A percentile compares a stretch with the other conserved stretches of the same genome.
phyloP scores from a whole-genome alignment of 2,888 invertebrate genomes.

The Eumacrocentrus americanus region DNA sequence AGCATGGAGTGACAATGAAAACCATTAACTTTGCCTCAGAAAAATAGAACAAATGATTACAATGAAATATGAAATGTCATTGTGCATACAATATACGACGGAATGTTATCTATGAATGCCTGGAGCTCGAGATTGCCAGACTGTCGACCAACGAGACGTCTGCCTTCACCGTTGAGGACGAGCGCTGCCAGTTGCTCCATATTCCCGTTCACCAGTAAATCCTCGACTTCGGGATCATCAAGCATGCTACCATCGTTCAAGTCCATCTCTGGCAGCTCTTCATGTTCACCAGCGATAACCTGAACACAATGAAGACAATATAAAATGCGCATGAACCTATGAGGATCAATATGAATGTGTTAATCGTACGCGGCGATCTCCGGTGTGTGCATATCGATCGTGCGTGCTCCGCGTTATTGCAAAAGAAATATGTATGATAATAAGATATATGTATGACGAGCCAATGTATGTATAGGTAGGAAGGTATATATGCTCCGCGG shows the following conservation, averaged over 20 bases:
- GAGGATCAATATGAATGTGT: slow-evolving; percentile 45
- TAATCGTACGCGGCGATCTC: slow-evolving; percentile 46
- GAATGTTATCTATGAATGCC: slow-evolving; percentile 85
- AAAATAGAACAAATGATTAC: no score
- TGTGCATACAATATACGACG: slow-evolving; percentile 78
- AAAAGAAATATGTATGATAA: not conserved
- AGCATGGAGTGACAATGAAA: no score
- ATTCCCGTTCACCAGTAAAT: slow-evolving; percentile 75
- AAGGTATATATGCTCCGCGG: slow-evolving; percentile 1
- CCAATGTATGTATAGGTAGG: slow-evolving; percentile 10
- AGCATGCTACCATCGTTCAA: slow-evolving; percentile 48
- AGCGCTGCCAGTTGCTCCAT: slow-evolving; percentile 90
- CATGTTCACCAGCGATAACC: slow-evolving; percentile 53
- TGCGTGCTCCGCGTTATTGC: slow-evolving; percentile 19
- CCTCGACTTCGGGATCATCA: slow-evolving; percentile 70
- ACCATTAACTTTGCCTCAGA: no score
- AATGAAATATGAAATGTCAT: no score
- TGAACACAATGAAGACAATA: slow-evolving; percentile 38
- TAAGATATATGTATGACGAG: slow-evolving; percentile 10
- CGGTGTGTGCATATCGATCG: slow-evolving; percentile 43
- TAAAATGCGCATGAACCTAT: slow-evolving; percentile 42
- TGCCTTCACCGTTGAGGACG: slow-evolving; percentile 87
- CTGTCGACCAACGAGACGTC: slow-evolving; percentile 73
- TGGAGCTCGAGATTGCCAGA: slow-evolving; percentile 80
- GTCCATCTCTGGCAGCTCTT: slow-evolving; percentile 47